Evolutionary conservation across 2,113 vertebrate genomes (phyloP).

Genomic region (Rhea pennata): DNA sequence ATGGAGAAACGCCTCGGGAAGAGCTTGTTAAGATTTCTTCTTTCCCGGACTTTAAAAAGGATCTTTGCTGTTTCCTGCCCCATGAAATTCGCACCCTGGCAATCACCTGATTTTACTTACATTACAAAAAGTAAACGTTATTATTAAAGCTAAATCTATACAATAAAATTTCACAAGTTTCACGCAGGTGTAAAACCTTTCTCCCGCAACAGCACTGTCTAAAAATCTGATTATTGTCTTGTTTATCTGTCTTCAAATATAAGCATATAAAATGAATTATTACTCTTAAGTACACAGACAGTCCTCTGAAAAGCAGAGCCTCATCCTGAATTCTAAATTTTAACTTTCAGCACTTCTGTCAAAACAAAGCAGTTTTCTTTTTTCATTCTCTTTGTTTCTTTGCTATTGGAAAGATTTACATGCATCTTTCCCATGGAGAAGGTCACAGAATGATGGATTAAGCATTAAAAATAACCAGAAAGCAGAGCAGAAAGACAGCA

Average conservation of each 20-base stretch:
- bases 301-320: neutral
- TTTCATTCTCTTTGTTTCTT: constrained; percentile 63
- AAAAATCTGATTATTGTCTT: neutral
- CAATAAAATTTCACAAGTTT: neutral
- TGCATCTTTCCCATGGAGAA: constrained; percentile 65
- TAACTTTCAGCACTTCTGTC: neutral
- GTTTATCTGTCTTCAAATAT: neutral
- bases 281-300: neutral
- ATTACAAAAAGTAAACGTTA: neutral
- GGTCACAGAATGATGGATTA: constrained; percentile 66
- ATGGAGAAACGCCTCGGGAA: neutral
- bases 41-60: neutral
- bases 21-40: neutral
- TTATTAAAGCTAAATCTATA: neutral
- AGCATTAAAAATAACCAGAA: constrained; percentile 54
- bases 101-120: neutral
- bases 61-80: neutral
- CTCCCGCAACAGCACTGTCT: neutral
- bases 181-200: neutral
- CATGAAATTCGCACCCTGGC: neutral
- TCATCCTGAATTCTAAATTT: neutral
- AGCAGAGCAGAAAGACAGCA: constrained; percentile 40
- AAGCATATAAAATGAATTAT: neutral
- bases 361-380: constrained; percentile 45
- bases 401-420: constrained; percentile 66